Base-by-base conservation (phyloP, 2,113 vertebrate species). In the Atlantisia rogersi region DNA sequence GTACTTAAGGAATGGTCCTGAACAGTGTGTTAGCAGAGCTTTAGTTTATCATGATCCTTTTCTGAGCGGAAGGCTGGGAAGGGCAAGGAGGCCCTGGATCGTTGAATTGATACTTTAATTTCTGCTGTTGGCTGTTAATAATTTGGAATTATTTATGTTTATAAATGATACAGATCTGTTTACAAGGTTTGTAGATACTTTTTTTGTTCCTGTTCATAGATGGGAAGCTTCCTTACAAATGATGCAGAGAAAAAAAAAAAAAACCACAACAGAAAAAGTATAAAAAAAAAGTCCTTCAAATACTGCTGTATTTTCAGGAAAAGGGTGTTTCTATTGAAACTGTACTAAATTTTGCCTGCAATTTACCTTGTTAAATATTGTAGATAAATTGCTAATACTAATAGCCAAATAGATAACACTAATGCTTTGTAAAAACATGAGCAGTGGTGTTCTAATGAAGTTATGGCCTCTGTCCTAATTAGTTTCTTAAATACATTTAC, bases 111-210 rank as follows among this genome's bases (percentile, higher is more conserved):
- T 98, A 98, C 98, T 98, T 99, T 98, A 96, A 98, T 99, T 99
- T 99, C 99, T 99, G 98, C 98, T 98, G 99, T 99, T 98, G 99
- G 99, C 99, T 99, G 99, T 99, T 99, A 99, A 99, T 99, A 99
- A 99, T 99, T 99, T 99, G 98, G 99, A 99, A 99, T 99, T 99
- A 99, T 99, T 99, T 99, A 99, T 99, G 99, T 99, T 99, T 98
- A 98, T 98, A 98, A 98, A 98, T 99, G 98, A 99, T 99, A 98
- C 99, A 99, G 99, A 99, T 99, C 99, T 99, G 99, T 99, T 99
- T 99, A 99, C 99, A 99, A 99, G 99, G 99, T 99, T 99, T 99
- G 99, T 99, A 99, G 99, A 99, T 99, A 99, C 99, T 99, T 98
- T 99, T 92, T 99, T 99, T 98, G 98, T 98, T 99, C 99, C 98